Conservation (phyloP, 1,140 invertebrate genomes). For the Homalodisca vitripennis region DNA sequence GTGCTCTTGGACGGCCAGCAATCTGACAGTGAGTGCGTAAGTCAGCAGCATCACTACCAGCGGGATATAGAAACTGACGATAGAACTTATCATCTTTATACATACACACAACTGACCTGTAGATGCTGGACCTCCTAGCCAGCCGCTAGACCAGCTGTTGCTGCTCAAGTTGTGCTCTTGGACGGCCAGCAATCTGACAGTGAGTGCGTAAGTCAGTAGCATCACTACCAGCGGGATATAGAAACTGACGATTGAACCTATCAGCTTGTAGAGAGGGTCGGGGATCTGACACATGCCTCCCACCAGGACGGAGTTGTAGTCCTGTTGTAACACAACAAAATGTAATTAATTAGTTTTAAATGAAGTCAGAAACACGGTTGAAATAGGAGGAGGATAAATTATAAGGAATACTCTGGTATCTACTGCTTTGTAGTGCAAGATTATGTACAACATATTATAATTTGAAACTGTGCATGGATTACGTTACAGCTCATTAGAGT, state of each 20-base stretch:
- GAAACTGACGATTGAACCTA: slow-evolving; percentile 92
- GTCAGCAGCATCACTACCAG: slow-evolving; percentile 91
- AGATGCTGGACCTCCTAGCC: slow-evolving; percentile 38
- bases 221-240: slow-evolving; percentile 94
- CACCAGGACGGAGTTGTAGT: slow-evolving; percentile 75
- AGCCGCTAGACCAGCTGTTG: slow-evolving; percentile 57
- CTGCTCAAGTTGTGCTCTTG: slow-evolving; percentile 67
- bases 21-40: slow-evolving; percentile 83
- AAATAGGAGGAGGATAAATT: no score
- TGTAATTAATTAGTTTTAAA: slow-evolving; percentile 7
- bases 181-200: slow-evolving; percentile 75
- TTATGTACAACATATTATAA: no score
- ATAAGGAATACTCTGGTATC: no score
- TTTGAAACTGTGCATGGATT: no score
- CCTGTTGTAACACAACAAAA: slow-evolving; percentile 55
- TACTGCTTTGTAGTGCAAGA: no score
- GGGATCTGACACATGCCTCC: slow-evolving; percentile 82
- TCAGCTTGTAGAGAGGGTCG: slow-evolving; percentile 85
- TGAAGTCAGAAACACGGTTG: no score
- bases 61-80: slow-evolving; percentile 95
- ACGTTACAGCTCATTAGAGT: no score
- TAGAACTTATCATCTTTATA: slow-evolving; percentile 89
- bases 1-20: slow-evolving; percentile 74
- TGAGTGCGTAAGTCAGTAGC: slow-evolving; percentile 89
- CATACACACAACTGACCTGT: slow-evolving; percentile 1